phyloP scores from a whole-genome alignment of 1,140 invertebrate species.

The Achatina immaculata region DNA sequence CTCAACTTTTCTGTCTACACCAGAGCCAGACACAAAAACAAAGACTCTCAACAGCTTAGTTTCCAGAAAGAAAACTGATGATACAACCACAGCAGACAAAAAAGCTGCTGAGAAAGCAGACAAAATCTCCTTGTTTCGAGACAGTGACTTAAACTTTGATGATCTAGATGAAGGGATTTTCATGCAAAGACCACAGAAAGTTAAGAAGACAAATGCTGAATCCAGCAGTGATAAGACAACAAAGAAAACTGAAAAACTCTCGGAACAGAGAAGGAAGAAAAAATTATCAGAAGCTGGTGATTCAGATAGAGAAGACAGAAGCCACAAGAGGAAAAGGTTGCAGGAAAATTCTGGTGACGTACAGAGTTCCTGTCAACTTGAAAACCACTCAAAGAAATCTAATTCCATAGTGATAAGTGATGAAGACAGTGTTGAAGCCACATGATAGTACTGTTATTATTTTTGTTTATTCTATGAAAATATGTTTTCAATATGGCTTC shows the following conservation, averaged over 20 bases:
- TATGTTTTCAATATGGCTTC: no score
- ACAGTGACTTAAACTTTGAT: slow-evolving; percentile 18
- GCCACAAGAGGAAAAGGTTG: not conserved
- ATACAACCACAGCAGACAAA: not conserved
- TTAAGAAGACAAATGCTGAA: not conserved
- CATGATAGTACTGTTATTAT: not conserved
- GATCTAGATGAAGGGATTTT: slow-evolving; percentile 30
- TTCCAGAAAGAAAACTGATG: slow-evolving; percentile 3
- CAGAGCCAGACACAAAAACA: not conserved
- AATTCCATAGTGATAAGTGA: not conserved
- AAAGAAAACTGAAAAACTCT: not conserved
- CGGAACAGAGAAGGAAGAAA: not conserved
- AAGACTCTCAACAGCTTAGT: not conserved
- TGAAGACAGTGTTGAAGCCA: not conserved
- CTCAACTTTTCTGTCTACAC: not conserved
- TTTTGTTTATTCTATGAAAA: no score
- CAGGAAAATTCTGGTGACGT: not conserved
- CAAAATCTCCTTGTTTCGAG: not conserved
- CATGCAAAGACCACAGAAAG: not conserved
- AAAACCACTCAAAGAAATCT: not conserved
- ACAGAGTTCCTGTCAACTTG: not conserved
- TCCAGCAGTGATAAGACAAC: no score
- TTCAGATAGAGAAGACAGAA: not conserved
- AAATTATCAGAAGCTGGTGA: not conserved
- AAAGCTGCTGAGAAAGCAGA: not conserved